Evolutionary conservation across 2,797 vertebrate species (phyloP).

Genomic region (Sebastes wilsoni): DNA sequence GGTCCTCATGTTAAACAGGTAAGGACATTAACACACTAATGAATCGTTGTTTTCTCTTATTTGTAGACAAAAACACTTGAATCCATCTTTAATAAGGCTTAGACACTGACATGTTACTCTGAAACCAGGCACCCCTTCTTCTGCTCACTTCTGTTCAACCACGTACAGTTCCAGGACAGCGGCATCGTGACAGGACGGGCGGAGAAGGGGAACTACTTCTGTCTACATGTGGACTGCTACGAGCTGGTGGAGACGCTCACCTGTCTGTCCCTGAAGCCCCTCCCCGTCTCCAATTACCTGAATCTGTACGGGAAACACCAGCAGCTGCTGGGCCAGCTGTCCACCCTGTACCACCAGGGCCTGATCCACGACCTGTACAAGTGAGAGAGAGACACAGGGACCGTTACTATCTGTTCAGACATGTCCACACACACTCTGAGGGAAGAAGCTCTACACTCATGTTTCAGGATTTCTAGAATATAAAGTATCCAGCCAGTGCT

Average conservation of each 20-base stretch:
- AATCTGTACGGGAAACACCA: conserved; percentile 90
- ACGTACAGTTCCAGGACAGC: conserved; percentile 72
- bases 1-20: conserved; percentile 67
- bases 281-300: conserved; percentile 89
- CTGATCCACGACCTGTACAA: conserved; percentile 90
- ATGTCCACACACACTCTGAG: no score
- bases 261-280: conserved; percentile 86
- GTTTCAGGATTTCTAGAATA: neutral
- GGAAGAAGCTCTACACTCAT: no score
- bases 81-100: neutral
- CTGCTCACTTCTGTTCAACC: no score
- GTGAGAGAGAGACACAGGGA: conserved; percentile 60
- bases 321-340: conserved; percentile 89
- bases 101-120: no score
- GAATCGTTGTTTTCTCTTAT: neutral
- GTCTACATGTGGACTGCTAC: conserved; percentile 81
- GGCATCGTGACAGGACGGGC: conserved; percentile 84
- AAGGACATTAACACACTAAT: neutral
- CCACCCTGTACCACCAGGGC: conserved; percentile 72
- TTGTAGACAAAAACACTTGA: neutral
- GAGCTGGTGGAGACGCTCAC: conserved; percentile 87
- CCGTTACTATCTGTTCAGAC: no score
- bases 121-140: neutral
- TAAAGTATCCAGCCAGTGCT: neutral
- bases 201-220: conserved; percentile 88